Evolutionary conservation across 2,797 vertebrate species (phyloP), one percentile per base, ranked within the genome.

Genomic region (Eulemur rubriventer): DNA sequence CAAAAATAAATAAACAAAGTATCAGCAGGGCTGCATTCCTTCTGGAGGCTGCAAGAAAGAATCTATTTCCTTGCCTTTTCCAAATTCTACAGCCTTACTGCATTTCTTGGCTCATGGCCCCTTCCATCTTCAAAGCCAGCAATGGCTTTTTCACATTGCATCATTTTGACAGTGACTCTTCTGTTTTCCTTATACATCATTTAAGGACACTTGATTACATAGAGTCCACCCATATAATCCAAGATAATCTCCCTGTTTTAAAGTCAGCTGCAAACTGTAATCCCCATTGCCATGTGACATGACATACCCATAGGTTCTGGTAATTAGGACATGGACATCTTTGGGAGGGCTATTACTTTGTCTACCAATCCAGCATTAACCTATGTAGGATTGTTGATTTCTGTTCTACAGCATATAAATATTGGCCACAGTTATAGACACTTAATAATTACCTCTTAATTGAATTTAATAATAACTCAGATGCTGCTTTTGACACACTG

Each of bases 401-500:
- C 28, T 61, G 35, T 76, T 48, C 52, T 48, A 72, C 1, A 41
- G 22, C 33, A 67, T 78, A 35, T 67, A 95, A 81, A 4, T 57
- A 85, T 85, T 93, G 38, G 22, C 26, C 17, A 72, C 10, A 65
- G 46, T 75, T 88, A 90, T 16, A 82, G 46, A 38, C 10, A 88
- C 9, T 57, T 67, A 83, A 81, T 80, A 93, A 73, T 30, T 93
- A 9, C 30, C 46, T 85, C 63, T 59, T 30, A 69, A 84, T 57
- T 85, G 7, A 59, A 89, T 72, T 82, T 95, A 89, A 63, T 50
- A 96, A 67, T 48, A 94, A 55, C 50, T 46, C 46, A 81, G 30
- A 82, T 82, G 3, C 5, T 69, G 46, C 52, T 89, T 93, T 83
- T 94, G 50, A 57, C 14, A 65, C 20, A 41, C 1, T 18, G 63